phyloP scores from a whole-genome alignment of 2,888 invertebrate genomes.

The Tenthredo scrophulariae region DNA sequence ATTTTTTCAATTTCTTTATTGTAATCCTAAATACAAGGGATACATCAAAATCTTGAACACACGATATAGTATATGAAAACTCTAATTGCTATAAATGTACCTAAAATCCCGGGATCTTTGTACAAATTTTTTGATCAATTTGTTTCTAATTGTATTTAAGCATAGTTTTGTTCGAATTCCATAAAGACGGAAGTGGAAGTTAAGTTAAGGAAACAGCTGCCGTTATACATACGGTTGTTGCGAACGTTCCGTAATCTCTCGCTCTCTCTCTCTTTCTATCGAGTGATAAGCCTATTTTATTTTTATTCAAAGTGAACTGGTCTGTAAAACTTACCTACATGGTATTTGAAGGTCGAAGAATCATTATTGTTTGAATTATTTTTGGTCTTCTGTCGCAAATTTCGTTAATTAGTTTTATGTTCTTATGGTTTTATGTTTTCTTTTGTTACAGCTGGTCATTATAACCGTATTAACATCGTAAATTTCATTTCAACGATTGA shows the following conservation, averaged over 20 bases:
- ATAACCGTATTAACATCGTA: constrained; percentile 15
- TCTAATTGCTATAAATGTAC: neutral
- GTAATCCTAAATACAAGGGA: neutral
- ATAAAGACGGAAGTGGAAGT: constrained; percentile 42
- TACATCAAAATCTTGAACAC: neutral
- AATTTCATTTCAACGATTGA: neutral
- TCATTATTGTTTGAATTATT: neutral
- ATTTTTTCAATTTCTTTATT: neutral
- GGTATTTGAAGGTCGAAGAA: neutral
- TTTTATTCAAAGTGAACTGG: neutral
- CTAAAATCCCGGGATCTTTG: neutral
- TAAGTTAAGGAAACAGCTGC: constrained; percentile 29
- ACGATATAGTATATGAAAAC: neutral
- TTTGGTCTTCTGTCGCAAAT: neutral
- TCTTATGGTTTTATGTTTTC: neutral
- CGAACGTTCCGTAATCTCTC: neutral
- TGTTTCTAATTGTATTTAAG: neutral
- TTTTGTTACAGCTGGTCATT: constrained; percentile 7
- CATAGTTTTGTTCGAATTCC: neutral
- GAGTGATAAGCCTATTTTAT: neutral
- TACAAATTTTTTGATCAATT: neutral
- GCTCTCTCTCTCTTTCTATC: too few species aligned
- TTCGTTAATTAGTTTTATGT: neutral
- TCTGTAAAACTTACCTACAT: too few species aligned
- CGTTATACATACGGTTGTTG: neutral